Evolutionary conservation across 2,113 vertebrate species (phyloP).

Genomic region (Cariama cristata): DNA sequence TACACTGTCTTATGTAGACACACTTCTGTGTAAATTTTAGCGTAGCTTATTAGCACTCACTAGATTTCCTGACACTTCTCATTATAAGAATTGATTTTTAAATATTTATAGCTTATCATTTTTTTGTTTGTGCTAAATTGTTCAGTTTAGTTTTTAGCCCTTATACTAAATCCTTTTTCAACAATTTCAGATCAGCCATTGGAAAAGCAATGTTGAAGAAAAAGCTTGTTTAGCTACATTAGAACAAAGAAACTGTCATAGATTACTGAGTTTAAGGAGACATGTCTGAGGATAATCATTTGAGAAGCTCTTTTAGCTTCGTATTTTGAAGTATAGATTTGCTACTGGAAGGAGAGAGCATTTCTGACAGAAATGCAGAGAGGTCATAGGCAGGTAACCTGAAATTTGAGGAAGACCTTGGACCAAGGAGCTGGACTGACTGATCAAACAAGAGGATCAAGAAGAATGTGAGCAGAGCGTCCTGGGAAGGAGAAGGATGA

Average conservation of each 20-base stretch:
- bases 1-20: not conserved
- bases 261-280: not conserved
- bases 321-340: not conserved
- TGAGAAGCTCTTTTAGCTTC: not conserved
- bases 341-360: not conserved
- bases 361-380: not conserved
- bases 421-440: not conserved
- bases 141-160: not conserved
- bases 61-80: not conserved
- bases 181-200: not conserved
- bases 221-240: not conserved
- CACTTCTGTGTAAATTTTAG: not conserved
- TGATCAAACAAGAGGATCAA: not conserved
- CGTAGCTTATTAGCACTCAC: not conserved
- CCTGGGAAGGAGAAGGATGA: not conserved
- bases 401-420: not conserved
- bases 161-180: not conserved
- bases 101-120: not conserved
- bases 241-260: not conserved
- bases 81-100: not conserved
- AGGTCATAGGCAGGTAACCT: not conserved
- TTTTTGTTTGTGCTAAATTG: not conserved
- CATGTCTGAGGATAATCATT: not conserved
- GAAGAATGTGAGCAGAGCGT: not conserved
- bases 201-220: not conserved